phyloP scores from a whole-genome alignment of 2,888 invertebrate genomes.

The Archaeoteleia sp. region DNA sequence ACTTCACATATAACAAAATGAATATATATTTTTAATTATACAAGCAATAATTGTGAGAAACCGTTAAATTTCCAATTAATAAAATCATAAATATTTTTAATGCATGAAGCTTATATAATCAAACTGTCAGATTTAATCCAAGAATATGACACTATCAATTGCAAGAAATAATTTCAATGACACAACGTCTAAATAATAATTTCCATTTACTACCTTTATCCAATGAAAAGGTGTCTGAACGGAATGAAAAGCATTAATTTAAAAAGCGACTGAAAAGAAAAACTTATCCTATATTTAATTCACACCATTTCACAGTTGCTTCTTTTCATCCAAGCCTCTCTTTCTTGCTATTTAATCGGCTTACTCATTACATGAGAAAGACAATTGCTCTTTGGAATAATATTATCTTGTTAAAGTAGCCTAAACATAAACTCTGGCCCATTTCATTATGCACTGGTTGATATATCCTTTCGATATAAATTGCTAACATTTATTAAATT shows the following conservation, averaged over 20 bases:
- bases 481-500: too few relatives aligned
- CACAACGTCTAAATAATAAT: constrained; percentile 1
- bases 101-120: too few relatives aligned
- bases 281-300: constrained; percentile 15
- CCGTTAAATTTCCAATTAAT: too few relatives aligned
- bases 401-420: constrained; percentile 37
- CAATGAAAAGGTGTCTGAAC: background rate
- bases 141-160: too few relatives aligned
- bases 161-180: constrained; percentile 1
- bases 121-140: too few relatives aligned
- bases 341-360: constrained; percentile 42
- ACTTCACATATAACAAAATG: too few relatives aligned
- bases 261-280: constrained; percentile 13
- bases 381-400: constrained; percentile 44
- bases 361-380: constrained; percentile 52
- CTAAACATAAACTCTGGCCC: too few relatives aligned
- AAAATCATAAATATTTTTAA: too few relatives aligned
- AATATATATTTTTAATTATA: too few relatives aligned
- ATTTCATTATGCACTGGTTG: too few relatives aligned
- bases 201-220: background rate
- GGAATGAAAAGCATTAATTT: background rate
- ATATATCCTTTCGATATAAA: too few relatives aligned
- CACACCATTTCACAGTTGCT: constrained; percentile 10
- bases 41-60: too few relatives aligned
- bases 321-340: constrained; percentile 20